phyloP scores from a whole-genome alignment of 2,888 invertebrate genomes.

The Tetheella fluctuosa region DNA sequence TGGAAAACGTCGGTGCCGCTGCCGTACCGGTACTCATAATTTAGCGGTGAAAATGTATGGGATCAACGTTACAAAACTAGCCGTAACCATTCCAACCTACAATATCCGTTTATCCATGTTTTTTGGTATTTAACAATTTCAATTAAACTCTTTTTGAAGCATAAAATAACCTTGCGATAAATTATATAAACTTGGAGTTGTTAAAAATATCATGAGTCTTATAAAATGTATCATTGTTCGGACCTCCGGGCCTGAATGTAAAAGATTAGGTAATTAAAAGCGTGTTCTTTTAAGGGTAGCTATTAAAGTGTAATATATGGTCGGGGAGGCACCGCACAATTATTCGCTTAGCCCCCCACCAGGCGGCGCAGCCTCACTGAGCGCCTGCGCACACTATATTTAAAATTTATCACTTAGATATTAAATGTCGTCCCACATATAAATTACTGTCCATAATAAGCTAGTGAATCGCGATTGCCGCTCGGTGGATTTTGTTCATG shows the following conservation, averaged over 20 bases:
- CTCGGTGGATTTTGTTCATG: slow-evolving; percentile 50
- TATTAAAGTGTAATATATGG: slow-evolving; percentile 71
- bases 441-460: slow-evolving; percentile 63
- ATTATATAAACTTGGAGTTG: not conserved
- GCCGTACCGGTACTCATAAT: too few species aligned
- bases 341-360: slow-evolving; percentile 71
- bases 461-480: slow-evolving; percentile 52
- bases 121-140: too few species aligned
- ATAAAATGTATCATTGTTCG: slow-evolving; percentile 17
- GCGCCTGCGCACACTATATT: slow-evolving; percentile 48
- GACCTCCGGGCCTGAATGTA: slow-evolving; percentile 68
- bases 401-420: slow-evolving; percentile 67
- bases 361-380: slow-evolving; percentile 43
- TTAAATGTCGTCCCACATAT: slow-evolving; percentile 72
- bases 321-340: slow-evolving; percentile 45
- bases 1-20: too few species aligned
- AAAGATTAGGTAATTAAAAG: slow-evolving; percentile 76
- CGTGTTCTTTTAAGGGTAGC: slow-evolving; percentile 72
- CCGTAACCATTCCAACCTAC: too few species aligned
- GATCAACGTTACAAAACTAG: too few species aligned
- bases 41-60: too few species aligned
- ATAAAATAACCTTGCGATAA: too few species aligned
- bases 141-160: too few species aligned
- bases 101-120: too few species aligned
- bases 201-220: not conserved